Base-by-base conservation (phyloP, 92 coral and sea anemone species). In the Paragorgia papillata region DNA sequence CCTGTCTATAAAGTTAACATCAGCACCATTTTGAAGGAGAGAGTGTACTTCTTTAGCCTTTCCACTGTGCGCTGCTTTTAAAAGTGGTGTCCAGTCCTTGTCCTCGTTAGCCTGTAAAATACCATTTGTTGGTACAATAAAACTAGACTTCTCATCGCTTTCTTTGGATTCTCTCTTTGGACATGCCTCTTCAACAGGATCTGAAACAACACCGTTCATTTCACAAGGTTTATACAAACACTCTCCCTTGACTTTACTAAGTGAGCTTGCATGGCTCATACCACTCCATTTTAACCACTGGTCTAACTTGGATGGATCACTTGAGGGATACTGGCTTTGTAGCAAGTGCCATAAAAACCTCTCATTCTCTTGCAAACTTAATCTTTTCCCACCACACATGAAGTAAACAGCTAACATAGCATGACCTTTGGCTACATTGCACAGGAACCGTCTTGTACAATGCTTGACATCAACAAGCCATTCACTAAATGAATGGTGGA, bases 261-360 rank as follows among this genome's bases (percentile, higher is more conserved):
- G 33, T 30, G 78, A 12, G 18, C 63, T 51, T 49, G 87, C 81
- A 82, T 91, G 92, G 26, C 84, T 92, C 18, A 82, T 88, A 71
- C 90, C 90, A 77, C 96, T 95, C 99, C 99, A 95, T 32, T 91
- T 80, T 30, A 95, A 84, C 99, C 99, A 95, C 62, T 90, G 93
- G 20, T 93, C 90, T 49, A 91, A 88, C 2, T 84, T 84, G 58
- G 92, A 41, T 63, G 74, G 86, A 43, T 79, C 89, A 81, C 64
- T 71, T 8, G 78, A 71, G 54, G 78, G 78, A 54, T 71, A 71
- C 64, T 71, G 92, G 44, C 99, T 91, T 54, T 71, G 78, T 24
- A 71, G 39, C 69, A 95, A 71, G 71, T 95, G 99, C 84, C 88
- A 89, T 10, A 96, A 91, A 80, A 95, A 90, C 35, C 84, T 85